phyloP scores from a whole-genome alignment of 1,140 invertebrate genomes.

The Cydia amplana region DNA sequence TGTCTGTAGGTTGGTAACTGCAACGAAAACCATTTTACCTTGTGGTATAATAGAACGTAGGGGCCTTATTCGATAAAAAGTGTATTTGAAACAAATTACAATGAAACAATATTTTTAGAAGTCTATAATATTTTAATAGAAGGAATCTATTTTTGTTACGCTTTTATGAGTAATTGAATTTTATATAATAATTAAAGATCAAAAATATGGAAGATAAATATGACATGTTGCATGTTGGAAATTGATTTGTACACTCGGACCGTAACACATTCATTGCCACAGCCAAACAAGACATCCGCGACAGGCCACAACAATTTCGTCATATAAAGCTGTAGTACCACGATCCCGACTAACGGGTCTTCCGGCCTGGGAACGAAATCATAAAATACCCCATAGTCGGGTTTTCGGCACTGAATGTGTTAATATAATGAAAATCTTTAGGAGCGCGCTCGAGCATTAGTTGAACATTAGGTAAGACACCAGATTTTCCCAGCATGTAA shows the following conservation, averaged over 20 bases:
- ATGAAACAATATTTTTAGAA: constrained; percentile 67
- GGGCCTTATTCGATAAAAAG: constrained; percentile 65
- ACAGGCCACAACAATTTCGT: too few species aligned
- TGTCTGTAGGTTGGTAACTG: constrained; percentile 60
- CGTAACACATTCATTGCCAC: too few species aligned
- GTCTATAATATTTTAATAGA: constrained; percentile 64
- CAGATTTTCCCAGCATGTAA: too few species aligned
- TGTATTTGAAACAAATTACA: constrained; percentile 53
- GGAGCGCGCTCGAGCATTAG: too few species aligned
- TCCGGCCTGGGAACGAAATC: too few species aligned
- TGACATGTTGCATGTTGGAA: constrained; percentile 36
- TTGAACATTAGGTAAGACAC: too few species aligned
- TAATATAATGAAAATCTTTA: too few species aligned
- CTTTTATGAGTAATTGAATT: constrained; percentile 60
- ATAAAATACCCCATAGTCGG: too few species aligned
- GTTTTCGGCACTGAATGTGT: too few species aligned
- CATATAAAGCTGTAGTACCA: too few species aligned
- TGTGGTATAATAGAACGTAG: constrained; percentile 66
- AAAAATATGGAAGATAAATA: constrained; percentile 31
- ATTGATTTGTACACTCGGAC: constrained; percentile 17
- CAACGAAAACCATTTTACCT: constrained; percentile 70
- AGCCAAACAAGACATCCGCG: too few species aligned
- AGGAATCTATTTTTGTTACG: constrained; percentile 76
- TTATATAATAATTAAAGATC: constrained; percentile 57
- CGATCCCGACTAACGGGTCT: too few species aligned